A percentile compares a stretch with the other conserved stretches of the same genome.
These are phyloP conservation scores for Sphenopsis melanotis DNA, from an alignment of 2,797 vertebrate genomes.

Conservation along the genomic window DNA sequence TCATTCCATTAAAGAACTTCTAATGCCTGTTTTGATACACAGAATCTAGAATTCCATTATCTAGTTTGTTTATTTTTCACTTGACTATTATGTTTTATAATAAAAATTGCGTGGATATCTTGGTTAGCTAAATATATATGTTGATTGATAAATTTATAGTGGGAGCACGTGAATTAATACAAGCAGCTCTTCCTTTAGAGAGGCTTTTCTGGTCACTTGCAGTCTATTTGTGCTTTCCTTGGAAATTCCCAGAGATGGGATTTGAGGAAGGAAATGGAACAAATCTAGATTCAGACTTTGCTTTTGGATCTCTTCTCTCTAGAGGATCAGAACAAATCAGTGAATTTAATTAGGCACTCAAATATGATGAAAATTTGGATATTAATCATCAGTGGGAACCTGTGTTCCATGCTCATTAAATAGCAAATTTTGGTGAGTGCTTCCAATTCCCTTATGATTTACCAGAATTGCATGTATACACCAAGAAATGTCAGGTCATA, in stretches of 20 bases:
- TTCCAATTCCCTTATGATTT: background rate
- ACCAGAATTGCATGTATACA: background rate
- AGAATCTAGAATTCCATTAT: background rate
- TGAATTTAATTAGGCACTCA: background rate
- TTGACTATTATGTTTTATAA: background rate
- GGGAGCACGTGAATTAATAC: background rate
- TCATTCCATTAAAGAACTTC: background rate
- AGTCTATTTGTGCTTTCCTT: background rate
- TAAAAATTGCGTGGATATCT: background rate
- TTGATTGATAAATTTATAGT: background rate
- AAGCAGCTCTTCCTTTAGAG: background rate
- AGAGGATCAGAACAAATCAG: background rate
- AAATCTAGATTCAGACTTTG: background rate
- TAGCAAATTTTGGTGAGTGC: background rate
- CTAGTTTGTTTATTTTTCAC: background rate
- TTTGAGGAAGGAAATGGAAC: background rate
- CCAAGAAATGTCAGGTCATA: background rate
- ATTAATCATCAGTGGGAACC: conserved; percentile 15
- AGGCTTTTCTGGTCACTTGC: background rate
- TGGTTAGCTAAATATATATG: background rate
- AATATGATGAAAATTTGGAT: conserved; percentile 13
- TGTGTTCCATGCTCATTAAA: background rate
- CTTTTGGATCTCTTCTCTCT: background rate
- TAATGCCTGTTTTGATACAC: background rate
- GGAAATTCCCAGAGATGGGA: background rate